These are phyloP conservation scores for Rhinoraja longicauda DNA, from an alignment of 2,797 vertebrate genomes.

Conservation along the genomic window DNA sequence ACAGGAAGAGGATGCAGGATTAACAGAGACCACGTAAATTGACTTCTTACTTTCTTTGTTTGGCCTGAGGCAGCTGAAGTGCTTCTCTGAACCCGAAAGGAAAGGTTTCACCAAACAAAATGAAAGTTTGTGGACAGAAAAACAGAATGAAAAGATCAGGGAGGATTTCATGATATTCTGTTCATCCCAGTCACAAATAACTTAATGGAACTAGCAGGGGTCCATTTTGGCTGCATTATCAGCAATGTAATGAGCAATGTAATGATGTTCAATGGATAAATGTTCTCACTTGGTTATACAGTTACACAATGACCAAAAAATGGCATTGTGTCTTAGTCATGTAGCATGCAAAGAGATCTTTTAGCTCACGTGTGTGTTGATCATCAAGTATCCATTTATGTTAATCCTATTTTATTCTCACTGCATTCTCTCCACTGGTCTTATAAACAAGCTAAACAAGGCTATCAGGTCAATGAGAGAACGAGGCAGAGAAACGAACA, in stretches of 20 bases:
- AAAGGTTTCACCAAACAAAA: neutral
- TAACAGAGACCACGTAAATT: neutral
- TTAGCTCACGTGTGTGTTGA: no score
- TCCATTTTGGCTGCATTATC: neutral
- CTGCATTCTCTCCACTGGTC: no score
- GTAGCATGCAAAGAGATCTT: neutral
- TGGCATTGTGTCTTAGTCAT: neutral
- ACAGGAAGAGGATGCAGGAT: neutral
- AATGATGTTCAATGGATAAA: neutral
- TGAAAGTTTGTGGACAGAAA: neutral
- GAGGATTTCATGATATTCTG: neutral
- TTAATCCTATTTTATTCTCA: no score
- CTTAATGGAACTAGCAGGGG: neutral
- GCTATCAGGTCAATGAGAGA: no score
- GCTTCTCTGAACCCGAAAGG: neutral
- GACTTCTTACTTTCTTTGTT: neutral
- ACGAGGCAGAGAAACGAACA: no score
- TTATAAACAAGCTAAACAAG: no score
- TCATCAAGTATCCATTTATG: no score
- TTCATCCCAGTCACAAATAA: neutral
- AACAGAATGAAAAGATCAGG: neutral
- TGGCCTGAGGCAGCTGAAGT: neutral
- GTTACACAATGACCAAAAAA: neutral
- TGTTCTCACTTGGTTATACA: neutral
- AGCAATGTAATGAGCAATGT: neutral